A percentile compares a stretch with the other conserved stretches of the same genome.
These are phyloP conservation scores for Semibalanus balanoides DNA, from an alignment of 1,140 invertebrate genomes.

Conservation along the genomic window DNA sequence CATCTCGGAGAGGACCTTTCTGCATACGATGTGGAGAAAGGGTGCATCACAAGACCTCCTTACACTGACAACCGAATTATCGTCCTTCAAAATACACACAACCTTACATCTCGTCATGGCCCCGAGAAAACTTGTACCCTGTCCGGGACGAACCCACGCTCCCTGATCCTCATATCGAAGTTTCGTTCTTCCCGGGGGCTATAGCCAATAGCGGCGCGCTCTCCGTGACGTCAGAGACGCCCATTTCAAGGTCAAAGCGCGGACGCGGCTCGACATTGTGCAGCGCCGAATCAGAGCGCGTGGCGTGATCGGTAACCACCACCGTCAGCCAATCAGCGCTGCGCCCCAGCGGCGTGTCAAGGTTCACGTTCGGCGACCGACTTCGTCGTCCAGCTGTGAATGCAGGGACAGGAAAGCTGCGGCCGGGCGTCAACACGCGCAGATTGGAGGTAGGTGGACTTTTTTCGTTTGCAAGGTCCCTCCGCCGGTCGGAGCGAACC, in stretches of 20 bases:
- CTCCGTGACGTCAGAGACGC: neutral
- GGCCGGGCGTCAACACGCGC: too few species aligned
- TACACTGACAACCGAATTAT: neutral
- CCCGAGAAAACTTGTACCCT: neutral
- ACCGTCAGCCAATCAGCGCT: neutral
- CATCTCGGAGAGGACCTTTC: neutral
- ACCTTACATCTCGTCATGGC: neutral
- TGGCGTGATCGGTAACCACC: neutral
- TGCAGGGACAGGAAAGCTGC: constrained; percentile 18
- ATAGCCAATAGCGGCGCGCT: neutral
- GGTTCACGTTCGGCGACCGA: neutral
- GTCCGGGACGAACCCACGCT: neutral
- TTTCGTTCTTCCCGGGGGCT: neutral
- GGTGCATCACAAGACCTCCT: neutral
- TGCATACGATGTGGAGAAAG: neutral
- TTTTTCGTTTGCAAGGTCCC: too few species aligned
- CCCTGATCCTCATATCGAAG: neutral
- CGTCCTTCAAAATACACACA: too few species aligned
- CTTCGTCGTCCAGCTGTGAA: constrained; percentile 11
- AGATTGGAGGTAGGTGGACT: too few species aligned
- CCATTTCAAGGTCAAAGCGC: neutral
- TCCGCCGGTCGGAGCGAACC: too few species aligned
- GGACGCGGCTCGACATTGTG: neutral
- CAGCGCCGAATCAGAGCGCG: constrained; percentile 1
- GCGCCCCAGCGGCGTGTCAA: neutral